Evolutionary conservation across 2,797 vertebrate genomes (phyloP).

Genomic region (Knipowitschia caucasica): DNA sequence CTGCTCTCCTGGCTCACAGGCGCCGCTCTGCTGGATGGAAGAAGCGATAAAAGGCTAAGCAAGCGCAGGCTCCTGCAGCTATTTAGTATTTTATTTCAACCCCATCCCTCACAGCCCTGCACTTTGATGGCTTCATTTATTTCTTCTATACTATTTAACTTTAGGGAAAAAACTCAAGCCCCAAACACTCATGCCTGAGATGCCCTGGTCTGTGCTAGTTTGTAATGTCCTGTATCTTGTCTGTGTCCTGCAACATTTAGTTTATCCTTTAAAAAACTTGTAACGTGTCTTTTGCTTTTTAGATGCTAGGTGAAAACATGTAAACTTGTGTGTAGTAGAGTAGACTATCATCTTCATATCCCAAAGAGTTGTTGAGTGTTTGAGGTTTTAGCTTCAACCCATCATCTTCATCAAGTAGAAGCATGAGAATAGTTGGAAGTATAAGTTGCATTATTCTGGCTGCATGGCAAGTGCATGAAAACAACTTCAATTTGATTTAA

Average conservation of each 20-base stretch:
- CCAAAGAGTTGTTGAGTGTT: conserved; percentile 61
- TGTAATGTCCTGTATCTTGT: conserved; percentile 52
- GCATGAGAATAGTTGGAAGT: conserved; percentile 51
- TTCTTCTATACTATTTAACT: conserved; percentile 19
- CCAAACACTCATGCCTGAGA: conserved; percentile 68
- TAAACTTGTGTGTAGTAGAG: conserved; percentile 38
- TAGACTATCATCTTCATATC: conserved; percentile 31
- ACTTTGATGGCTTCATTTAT: conserved; percentile 32
- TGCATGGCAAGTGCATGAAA: conserved; percentile 48
- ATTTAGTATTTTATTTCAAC: conserved; percentile 34
- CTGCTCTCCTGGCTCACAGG: conserved; percentile 79
- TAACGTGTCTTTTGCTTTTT: conserved; percentile 22
- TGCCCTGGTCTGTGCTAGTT: conserved; percentile 33
- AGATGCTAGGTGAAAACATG: conserved; percentile 40
- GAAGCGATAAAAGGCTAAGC: conserved; percentile 81
- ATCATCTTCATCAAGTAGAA: conserved; percentile 10
- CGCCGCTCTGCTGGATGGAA: conserved; percentile 78
- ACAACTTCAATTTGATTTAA: conserved; percentile 9
- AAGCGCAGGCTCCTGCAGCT: conserved; percentile 47
- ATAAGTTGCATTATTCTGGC: conserved; percentile 31
- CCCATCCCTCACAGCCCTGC: conserved; percentile 38
- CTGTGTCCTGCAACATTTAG: conserved; percentile 44
- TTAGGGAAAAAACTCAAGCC: conserved; percentile 51
- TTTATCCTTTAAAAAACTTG: conserved; percentile 38
- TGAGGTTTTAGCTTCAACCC: conserved; percentile 62